A percentile compares a stretch with the other conserved stretches of the same genome.
Conservation (phyloP, 2,888 invertebrate genomes). For the Tuta absoluta region DNA sequence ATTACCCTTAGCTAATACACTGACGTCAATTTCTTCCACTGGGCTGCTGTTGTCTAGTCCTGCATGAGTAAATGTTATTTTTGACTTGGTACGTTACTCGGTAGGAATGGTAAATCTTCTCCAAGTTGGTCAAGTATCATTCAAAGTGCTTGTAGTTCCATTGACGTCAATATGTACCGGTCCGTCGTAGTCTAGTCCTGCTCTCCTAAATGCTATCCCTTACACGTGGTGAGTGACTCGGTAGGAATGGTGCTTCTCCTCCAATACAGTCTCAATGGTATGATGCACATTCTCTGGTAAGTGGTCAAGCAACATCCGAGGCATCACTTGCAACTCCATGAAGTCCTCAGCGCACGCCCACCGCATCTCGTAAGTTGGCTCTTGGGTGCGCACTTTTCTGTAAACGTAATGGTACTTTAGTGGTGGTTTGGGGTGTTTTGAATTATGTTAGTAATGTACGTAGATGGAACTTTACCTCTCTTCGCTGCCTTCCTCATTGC, state of each 20-base stretch:
- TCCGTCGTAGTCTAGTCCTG: constrained; percentile 1
- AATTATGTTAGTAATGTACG: background rate
- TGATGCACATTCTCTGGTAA: constrained; percentile 89
- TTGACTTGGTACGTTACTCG: too few relatives aligned
- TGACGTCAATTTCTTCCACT: too few relatives aligned
- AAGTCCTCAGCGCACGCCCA: constrained; percentile 92
- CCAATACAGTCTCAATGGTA: constrained; percentile 84
- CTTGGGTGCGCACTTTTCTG: constrained; percentile 83
- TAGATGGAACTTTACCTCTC: constrained; percentile 52
- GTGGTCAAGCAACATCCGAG: constrained; percentile 92
- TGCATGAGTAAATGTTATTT: too few relatives aligned
- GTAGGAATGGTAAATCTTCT: too few relatives aligned
- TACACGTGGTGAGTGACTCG: constrained; percentile 67
- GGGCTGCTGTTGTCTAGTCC: too few relatives aligned
- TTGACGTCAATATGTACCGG: background rate
- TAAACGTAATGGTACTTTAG: background rate
- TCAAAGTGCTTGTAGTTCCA: background rate
- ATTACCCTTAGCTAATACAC: too few relatives aligned
- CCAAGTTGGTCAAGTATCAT: too few relatives aligned
- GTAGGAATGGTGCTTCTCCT: constrained; percentile 71
- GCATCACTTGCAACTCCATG: constrained; percentile 90
- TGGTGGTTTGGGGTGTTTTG: background rate
- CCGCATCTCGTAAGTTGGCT: constrained; percentile 87
- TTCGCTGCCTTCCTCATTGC: constrained; percentile 61
- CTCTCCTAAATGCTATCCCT: background rate